Base-by-base conservation (phyloP, 2,888 invertebrate genomes). In the Pasiphila rectangulata region DNA sequence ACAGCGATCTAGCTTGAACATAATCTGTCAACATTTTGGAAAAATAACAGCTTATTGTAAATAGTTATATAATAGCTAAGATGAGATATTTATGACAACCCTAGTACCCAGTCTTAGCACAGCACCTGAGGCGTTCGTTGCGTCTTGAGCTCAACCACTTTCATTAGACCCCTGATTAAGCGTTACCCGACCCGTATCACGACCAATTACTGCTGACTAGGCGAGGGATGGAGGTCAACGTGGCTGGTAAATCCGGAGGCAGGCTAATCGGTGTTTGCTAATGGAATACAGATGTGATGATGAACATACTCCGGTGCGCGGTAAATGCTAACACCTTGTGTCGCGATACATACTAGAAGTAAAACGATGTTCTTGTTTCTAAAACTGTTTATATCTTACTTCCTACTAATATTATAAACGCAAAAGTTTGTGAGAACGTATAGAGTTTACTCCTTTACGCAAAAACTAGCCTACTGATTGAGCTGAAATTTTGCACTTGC, bases 271-370 rank as follows among this genome's bases (percentile, higher is more conserved):
- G 70, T 82, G 78, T 83, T 85, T 83, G 79, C 82, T 84, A 84
- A 86, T 85, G 81, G 83, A 83, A 86, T 83, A 83, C 80, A 84
- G 76, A 82, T 82, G 83, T 80, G 76, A 67, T 73, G 79, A 81
- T 72, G 78, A 78, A 80, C 74, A 80, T 83, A 77, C 69, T 75
- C 75, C 59, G 79, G 82, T 71, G 62, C 63, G 53, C 64, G 71
- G 59, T 75, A 74, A 79, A 79, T 74, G 71, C 60, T 58, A 62
- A 66, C 67, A 66, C 63, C 63, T 61, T 68, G 67, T 68, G 54
- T 57, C 41, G 55, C 55, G 52, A n/a, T 12, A 0, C 6, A 13
- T 27, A 1, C 12, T 25, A 13, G 13, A 7, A 2, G 4, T 1
- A 4, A 5, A 13, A 7, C 27, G 3, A 7, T 13, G 25, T 12